Conservation (phyloP, 2,888 invertebrate species). For the Sesia apiformis region DNA sequence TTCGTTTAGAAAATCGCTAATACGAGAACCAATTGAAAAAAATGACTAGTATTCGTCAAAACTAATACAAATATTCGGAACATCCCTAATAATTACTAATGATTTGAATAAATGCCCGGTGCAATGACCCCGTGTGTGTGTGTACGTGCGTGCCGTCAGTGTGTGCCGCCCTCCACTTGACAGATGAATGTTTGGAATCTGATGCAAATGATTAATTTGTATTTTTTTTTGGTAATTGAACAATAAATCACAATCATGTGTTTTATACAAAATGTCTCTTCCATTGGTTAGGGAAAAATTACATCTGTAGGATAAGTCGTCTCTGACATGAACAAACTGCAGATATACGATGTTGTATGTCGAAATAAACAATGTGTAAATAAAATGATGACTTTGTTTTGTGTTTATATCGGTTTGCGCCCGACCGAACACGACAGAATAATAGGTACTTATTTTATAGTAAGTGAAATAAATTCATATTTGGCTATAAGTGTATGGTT, state of each 20-base stretch:
- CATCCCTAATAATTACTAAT: no score
- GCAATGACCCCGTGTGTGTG: slow-evolving; percentile 5
- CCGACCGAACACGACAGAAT: no score
- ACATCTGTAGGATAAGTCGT: slow-evolving; percentile 51
- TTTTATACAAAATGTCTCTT: slow-evolving; percentile 68
- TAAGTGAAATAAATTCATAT: no score
- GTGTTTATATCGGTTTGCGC: neutral
- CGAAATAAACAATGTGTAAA: slow-evolving; percentile 59
- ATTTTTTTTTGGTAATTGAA: slow-evolving; percentile 53
- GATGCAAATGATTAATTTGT: slow-evolving; percentile 64
- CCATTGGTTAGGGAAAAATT: slow-evolving; percentile 61
- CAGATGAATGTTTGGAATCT: slow-evolving; percentile 58
- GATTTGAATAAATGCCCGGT: no score
- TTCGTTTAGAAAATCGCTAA: no score
- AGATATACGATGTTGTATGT: slow-evolving; percentile 68
- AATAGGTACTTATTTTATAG: no score
- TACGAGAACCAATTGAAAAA: no score
- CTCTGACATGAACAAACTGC: slow-evolving; percentile 66
- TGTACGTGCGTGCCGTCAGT: slow-evolving; percentile 19
- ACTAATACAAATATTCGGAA: no score
- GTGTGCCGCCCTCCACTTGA: slow-evolving; percentile 30
- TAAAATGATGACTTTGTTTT: slow-evolving; percentile 27
- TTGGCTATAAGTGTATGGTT: no score
- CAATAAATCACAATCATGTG: slow-evolving; percentile 66
- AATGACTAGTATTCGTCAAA: no score